A percentile compares a stretch with the other conserved stretches of the same genome.
These are phyloP conservation scores for Excalfactoria chinensis DNA, from an alignment of 2,113 vertebrate genomes.

Conservation along the genomic window DNA sequence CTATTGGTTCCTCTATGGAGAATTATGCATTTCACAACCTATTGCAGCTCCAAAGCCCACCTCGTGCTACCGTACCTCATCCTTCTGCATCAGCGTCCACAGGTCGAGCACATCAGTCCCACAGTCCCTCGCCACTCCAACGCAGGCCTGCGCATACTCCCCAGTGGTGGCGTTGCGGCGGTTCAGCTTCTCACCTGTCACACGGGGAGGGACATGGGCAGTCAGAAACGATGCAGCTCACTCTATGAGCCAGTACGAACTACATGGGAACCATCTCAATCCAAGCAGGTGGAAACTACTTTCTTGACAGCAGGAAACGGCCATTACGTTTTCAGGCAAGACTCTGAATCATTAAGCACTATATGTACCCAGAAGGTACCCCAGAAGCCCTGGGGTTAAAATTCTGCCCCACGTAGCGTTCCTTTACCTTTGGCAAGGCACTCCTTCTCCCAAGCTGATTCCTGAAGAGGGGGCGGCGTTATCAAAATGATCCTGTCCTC, in stretches of 20 bases:
- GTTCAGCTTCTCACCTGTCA: constrained; percentile 84
- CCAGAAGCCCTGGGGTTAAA: not conserved
- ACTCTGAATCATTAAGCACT: no score
- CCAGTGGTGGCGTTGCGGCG: constrained; percentile 83
- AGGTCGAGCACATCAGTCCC: constrained; percentile 86
- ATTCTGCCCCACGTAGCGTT: accelerated
- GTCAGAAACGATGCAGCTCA: no score
- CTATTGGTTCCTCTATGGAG: accelerated
- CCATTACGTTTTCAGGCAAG: no score
- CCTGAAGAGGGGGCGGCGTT: constrained; percentile 88
- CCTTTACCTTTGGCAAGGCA: constrained; percentile 87
- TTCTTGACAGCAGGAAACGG: no score
- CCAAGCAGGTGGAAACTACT: no score
- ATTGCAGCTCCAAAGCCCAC: not conserved
- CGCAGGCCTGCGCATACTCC: constrained; percentile 87
- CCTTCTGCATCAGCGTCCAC: constrained; percentile 93
- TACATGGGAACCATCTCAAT: no score
- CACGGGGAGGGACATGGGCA: not conserved
- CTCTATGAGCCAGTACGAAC: no score
- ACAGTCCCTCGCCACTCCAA: constrained; percentile 81
- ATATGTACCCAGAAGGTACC: not conserved
- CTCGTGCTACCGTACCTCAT: constrained; percentile 76
- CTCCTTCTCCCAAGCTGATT: constrained; percentile 87
- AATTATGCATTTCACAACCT: not conserved
- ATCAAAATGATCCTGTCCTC: constrained; percentile 85